These are phyloP conservation scores for Zhuqinia jingwanae DNA, from an alignment of 2,888 invertebrate species.

Conservation along the genomic window DNA sequence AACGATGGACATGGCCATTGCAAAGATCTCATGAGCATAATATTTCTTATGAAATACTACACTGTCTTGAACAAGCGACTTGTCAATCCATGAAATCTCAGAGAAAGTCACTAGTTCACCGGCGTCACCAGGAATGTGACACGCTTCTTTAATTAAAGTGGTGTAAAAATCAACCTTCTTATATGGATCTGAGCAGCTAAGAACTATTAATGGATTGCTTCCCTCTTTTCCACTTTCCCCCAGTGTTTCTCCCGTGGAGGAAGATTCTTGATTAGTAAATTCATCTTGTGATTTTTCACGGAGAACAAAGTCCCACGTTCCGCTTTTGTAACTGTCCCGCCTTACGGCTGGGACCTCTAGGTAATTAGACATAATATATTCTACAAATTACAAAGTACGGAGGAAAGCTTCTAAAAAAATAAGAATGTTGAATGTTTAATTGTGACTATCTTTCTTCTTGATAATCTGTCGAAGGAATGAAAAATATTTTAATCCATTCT, in stretches of 20 bases:
- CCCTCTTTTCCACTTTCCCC: background rate
- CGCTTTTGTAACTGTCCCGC: conserved; percentile 27
- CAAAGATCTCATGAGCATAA: conserved; percentile 62
- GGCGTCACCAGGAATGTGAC: conserved; percentile 67
- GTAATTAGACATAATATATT: conserved; percentile 30
- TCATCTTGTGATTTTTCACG: background rate
- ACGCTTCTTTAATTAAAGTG: conserved; percentile 69
- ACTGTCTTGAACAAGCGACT: conserved; percentile 66
- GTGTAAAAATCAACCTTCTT: conserved; percentile 43
- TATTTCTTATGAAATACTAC: conserved; percentile 56
- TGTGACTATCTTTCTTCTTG: background rate
- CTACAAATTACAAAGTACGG: too few species aligned
- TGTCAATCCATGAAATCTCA: conserved; percentile 73
- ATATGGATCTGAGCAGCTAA: too few species aligned
- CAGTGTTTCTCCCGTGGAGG: background rate
- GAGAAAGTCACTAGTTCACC: conserved; percentile 44
- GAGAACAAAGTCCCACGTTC: background rate
- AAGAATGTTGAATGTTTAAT: too few species aligned
- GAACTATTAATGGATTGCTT: too few species aligned
- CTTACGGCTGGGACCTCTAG: conserved; percentile 1
- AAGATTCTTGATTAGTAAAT: background rate
- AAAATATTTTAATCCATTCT: too few species aligned
- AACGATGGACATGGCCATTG: conserved; percentile 69
- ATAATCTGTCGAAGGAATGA: background rate
- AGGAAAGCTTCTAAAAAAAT: too few species aligned